Evolutionary conservation across 2,888 invertebrate species (phyloP).

Genomic region (Pemphredon lugubris): DNA sequence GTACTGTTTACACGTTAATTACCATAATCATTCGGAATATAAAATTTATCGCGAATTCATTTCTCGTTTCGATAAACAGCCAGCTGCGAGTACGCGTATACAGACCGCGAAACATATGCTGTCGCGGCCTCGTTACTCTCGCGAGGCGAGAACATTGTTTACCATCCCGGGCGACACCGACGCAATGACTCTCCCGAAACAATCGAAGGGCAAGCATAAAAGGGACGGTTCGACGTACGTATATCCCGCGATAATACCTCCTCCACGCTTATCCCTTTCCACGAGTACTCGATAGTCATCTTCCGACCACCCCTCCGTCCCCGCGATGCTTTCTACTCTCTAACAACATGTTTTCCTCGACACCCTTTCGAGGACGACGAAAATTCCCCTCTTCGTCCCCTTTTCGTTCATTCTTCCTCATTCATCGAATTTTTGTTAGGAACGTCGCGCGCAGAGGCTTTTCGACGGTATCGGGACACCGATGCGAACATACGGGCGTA

Average conservation of each 20-base stretch:
- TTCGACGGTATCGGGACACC: conserved; percentile 62
- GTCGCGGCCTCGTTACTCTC: conserved; percentile 37
- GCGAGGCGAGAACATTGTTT: conserved; percentile 43
- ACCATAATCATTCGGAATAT: conserved; percentile 21
- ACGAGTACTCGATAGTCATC: conserved; percentile 23
- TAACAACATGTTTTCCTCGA: conserved; percentile 73
- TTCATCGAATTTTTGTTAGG: conserved; percentile 66
- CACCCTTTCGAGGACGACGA: conserved; percentile 67
- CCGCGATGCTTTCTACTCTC: conserved; percentile 50
- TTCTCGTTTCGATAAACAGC: conserved; percentile 33
- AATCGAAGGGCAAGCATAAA: conserved; percentile 23
- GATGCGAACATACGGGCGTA: conserved; percentile 76
- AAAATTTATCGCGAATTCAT: conserved; percentile 48
- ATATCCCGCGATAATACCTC: conserved; percentile 33
- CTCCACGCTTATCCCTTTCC: conserved; percentile 10
- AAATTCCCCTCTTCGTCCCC: conserved; percentile 41
- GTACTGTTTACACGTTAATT: conserved; percentile 38
- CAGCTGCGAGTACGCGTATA: conserved; percentile 34
- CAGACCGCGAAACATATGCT: conserved; percentile 37
- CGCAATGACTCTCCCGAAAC: conserved; percentile 29
- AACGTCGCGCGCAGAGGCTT: conserved; percentile 54
- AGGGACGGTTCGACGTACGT: conserved; percentile 27
- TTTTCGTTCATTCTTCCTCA: conserved; percentile 59
- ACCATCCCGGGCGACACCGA: conserved; percentile 23
- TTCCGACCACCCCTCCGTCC: conserved; percentile 24